Percentiles rank a stretch among this genome's conserved stretches.
These are phyloP conservation scores for Dasypogon diadema DNA, from an alignment of 2,888 invertebrate species.

Conservation along the genomic window DNA sequence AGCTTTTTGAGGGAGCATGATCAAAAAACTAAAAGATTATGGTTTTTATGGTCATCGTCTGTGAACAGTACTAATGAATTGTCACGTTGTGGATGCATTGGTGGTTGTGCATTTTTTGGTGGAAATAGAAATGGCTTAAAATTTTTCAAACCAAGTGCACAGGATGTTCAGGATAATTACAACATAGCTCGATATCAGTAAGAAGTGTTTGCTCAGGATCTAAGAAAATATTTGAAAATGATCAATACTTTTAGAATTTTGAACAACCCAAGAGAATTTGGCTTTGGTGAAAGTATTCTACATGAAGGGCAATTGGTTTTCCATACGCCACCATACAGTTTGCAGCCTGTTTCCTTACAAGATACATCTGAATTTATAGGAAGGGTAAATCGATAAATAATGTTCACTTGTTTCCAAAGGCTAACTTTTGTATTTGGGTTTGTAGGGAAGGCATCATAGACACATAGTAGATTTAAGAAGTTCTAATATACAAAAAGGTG, in stretches of 20 bases:
- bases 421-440: not conserved
- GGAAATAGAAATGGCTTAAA: conserved; percentile 88
- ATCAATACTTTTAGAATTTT: conserved; percentile 72
- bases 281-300: conserved; percentile 94
- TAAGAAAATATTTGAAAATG: not conserved
- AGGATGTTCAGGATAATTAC: conserved; percentile 84
- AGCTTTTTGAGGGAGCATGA: conserved; percentile 85
- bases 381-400: conserved; percentile 58
- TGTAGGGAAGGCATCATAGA: conserved; percentile 22
- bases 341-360: conserved; percentile 81
- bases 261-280: conserved; percentile 83
- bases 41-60: conserved; percentile 89
- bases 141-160: conserved; percentile 87
- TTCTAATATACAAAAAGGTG: not conserved
- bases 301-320: conserved; percentile 89
- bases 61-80: conserved; percentile 72
- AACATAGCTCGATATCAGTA: conserved; percentile 77
- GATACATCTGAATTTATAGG: conserved; percentile 71
- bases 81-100: conserved; percentile 92
- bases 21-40: conserved; percentile 84
- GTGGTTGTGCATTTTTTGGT: conserved; percentile 96
- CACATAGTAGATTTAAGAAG: conserved; percentile 2
- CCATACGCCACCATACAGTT: conserved; percentile 89
- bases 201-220: conserved; percentile 72
- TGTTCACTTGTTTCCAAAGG: not conserved